Percentiles rank a stretch among this genome's conserved stretches.
phyloP scores from a whole-genome alignment of 2,113 vertebrate species.

The Rhadina sibilatrix region DNA sequence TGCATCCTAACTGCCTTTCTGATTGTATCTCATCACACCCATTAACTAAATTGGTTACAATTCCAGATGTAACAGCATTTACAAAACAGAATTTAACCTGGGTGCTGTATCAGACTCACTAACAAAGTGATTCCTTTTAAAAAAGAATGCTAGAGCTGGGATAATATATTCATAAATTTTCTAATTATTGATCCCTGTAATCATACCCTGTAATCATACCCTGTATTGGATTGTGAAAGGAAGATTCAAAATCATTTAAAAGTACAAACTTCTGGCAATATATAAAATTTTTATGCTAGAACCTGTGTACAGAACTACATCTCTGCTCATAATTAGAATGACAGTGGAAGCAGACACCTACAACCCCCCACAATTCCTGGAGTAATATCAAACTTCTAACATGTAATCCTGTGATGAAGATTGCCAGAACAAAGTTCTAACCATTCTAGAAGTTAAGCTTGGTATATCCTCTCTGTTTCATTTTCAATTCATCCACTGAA shows the following conservation, averaged over 20 bases:
- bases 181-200: not conserved
- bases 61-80: not conserved
- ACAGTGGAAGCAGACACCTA: not conserved
- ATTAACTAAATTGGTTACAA: not conserved
- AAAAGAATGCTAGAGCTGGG: not conserved
- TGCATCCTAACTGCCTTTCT: not conserved
- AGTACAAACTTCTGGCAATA: not conserved
- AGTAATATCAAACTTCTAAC: not conserved
- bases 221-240: not conserved
- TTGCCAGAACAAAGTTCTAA: not conserved
- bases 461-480: not conserved
- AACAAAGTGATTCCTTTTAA: not conserved
- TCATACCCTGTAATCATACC: not conserved
- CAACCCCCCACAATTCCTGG: accelerated
- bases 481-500: not conserved
- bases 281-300: not conserved
- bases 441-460: not conserved
- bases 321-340: not conserved
- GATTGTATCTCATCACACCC: not conserved
- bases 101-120: not conserved
- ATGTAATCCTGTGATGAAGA: not conserved
- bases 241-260: not conserved
- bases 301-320: not conserved
- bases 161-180: not conserved
- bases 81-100: not conserved